Evolutionary conservation across 1,140 invertebrate species (phyloP).

Genomic region (Zaprionus camerounensis): DNA sequence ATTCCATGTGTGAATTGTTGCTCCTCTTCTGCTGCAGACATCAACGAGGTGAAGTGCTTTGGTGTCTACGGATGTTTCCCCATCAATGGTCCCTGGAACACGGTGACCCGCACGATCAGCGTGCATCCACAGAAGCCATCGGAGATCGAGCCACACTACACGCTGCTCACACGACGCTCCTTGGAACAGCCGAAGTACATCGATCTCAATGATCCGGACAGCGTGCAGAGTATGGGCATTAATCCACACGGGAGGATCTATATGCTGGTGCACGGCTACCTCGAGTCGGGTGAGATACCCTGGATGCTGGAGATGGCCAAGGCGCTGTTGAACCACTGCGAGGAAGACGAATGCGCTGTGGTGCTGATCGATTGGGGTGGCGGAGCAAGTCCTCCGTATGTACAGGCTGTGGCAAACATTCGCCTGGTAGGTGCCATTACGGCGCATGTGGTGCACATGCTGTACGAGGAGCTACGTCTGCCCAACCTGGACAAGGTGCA

Average conservation of each 20-base stretch:
- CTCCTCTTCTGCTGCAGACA: slow-evolving; percentile 66
- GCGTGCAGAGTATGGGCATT: slow-evolving; percentile 86
- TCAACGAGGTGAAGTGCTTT: slow-evolving; percentile 87
- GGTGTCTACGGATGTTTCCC: slow-evolving; percentile 93
- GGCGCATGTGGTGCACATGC: slow-evolving; percentile 88
- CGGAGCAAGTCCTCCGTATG: slow-evolving; percentile 94
- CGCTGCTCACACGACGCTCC: slow-evolving; percentile 85
- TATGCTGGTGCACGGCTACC: slow-evolving; percentile 93
- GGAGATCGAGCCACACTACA: slow-evolving; percentile 86
- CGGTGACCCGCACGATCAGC: slow-evolving; percentile 90
- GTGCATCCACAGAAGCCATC: slow-evolving; percentile 89
- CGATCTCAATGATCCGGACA: slow-evolving; percentile 87
- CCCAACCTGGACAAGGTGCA: slow-evolving; percentile 88
- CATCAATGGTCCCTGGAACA: slow-evolving; percentile 91
- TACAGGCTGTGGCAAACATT: slow-evolving; percentile 96
- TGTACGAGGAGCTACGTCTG: slow-evolving; percentile 86
- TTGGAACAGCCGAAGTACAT: slow-evolving; percentile 86
- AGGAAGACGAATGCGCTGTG: slow-evolving; percentile 89
- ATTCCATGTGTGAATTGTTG: too few species aligned
- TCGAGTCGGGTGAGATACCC: slow-evolving; percentile 91
- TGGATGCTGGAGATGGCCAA: slow-evolving; percentile 86
- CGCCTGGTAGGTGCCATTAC: slow-evolving; percentile 92
- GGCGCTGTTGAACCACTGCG: slow-evolving; percentile 88
- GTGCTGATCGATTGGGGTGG: slow-evolving; percentile 93
- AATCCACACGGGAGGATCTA: slow-evolving; percentile 88